phyloP scores from a whole-genome alignment of 2,888 invertebrate species.

The Xestoiulus laeticollis region DNA sequence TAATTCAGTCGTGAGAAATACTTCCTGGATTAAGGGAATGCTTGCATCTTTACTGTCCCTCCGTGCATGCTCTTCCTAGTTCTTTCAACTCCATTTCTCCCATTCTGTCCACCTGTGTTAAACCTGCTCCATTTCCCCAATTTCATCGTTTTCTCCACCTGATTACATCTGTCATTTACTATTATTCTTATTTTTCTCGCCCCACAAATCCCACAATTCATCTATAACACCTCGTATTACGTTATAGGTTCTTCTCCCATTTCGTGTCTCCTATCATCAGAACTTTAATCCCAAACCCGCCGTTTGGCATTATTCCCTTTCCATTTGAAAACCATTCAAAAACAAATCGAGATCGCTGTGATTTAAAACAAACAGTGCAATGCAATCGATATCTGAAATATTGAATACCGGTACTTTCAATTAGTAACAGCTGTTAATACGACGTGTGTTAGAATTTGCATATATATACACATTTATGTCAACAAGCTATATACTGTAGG shows the following conservation, averaged over 20 bases:
- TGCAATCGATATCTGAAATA: neutral
- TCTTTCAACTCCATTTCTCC: too few relatives aligned
- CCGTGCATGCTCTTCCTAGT: too few relatives aligned
- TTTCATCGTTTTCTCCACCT: neutral
- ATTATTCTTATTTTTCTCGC: too few relatives aligned
- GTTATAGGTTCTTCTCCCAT: neutral
- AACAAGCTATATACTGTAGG: too few relatives aligned
- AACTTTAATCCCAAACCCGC: neutral
- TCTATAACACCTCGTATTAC: too few relatives aligned
- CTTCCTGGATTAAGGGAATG: too few relatives aligned
- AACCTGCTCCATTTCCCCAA: neutral
- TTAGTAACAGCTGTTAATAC: neutral
- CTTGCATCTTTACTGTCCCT: too few relatives aligned
- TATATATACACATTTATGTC: too few relatives aligned
- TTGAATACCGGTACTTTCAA: neutral
- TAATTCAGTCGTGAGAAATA: too few relatives aligned
- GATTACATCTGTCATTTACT: too few relatives aligned
- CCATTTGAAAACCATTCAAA: neutral
- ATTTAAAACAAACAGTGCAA: neutral
- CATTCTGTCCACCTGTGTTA: neutral
- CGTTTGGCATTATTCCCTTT: neutral
- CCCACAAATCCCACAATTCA: too few relatives aligned
- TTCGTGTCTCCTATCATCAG: neutral
- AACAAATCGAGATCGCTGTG: neutral
- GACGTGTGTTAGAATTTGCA: neutral